phyloP scores from a whole-genome alignment of 2,797 vertebrate species.

The Prionace glauca region DNA sequence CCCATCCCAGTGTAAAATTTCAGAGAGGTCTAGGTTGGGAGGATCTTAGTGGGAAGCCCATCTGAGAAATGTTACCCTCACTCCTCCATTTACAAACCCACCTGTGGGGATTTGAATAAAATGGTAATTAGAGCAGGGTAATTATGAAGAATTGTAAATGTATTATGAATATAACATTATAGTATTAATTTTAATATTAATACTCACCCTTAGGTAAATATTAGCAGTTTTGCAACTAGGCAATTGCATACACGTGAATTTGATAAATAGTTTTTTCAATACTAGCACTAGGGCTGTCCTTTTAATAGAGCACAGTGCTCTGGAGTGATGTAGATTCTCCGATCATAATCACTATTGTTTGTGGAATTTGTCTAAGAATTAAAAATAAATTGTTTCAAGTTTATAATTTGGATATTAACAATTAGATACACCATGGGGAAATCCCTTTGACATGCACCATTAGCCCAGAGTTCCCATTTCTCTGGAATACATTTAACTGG shows the following conservation, averaged over 20 bases:
- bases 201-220: not conserved
- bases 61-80: no score
- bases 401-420: not conserved
- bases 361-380: not conserved
- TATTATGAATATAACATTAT: no score
- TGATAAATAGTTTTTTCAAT: no score
- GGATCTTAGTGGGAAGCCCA: no score
- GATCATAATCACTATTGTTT: not conserved
- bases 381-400: not conserved
- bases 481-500: not conserved
- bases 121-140: not conserved
- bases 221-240: not conserved
- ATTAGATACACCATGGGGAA: not conserved
- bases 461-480: not conserved
- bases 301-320: not conserved
- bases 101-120: not conserved
- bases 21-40: no score
- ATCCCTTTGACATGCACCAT: not conserved
- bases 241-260: no score
- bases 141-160: not conserved
- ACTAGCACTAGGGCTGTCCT: not conserved
- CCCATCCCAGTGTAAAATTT: no score
- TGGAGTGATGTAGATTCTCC: not conserved
- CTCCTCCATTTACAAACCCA: no score
- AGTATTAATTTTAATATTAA: no score